Base-by-base conservation (phyloP, 2,113 vertebrate species). In the Drymodes brunneopygia region DNA sequence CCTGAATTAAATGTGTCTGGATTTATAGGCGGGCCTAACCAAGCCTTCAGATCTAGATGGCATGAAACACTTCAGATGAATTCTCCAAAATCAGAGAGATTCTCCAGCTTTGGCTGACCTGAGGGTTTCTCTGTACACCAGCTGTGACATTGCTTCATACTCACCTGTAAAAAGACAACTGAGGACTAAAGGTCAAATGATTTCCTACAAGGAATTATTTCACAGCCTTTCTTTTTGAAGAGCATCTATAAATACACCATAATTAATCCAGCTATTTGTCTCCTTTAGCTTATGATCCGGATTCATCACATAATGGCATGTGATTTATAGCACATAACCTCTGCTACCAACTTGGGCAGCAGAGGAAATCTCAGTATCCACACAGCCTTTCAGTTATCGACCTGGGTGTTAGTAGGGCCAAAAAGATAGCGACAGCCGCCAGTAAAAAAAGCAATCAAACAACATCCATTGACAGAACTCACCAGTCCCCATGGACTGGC, bases 381-480 rank as follows among this genome's bases (percentile, higher is more conserved):
- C 19, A 40, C 1, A 65, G 70, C 33, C 81, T 61, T 92, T 94
- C 86, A 51, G 36, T 10, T 66, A 90, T 67, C 12, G 88, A 95
- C 62, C 58, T 25, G 79, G 66, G 48, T 74, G 75, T 57, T 90
- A 36, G 81, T 27, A 85, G 65, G 92, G 61, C 91, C 75, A 62
- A 84, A 85, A 38, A 88, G 90, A 97, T 35, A 95, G 91, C 53
- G 77, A 92, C 94, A 95, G 82, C 72, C 10, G 1, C 90, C 42
- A 19, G 88, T 89, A 87, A 90, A 88, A 94, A 94, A 88, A 71
- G 80, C 72, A 90, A 90, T 94, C 51, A 65, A 94, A 78, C 60
- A 53, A 81, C 92, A 88, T 83, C 67, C 89, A 92, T 72, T 66
- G 92, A 95, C 70, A 45, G 92, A 88, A 56, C 67, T 78, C 93